Percentiles rank a stretch among this genome's conserved stretches.
phyloP scores from a whole-genome alignment of 2,888 invertebrate species.

The Homarus gammarus region DNA sequence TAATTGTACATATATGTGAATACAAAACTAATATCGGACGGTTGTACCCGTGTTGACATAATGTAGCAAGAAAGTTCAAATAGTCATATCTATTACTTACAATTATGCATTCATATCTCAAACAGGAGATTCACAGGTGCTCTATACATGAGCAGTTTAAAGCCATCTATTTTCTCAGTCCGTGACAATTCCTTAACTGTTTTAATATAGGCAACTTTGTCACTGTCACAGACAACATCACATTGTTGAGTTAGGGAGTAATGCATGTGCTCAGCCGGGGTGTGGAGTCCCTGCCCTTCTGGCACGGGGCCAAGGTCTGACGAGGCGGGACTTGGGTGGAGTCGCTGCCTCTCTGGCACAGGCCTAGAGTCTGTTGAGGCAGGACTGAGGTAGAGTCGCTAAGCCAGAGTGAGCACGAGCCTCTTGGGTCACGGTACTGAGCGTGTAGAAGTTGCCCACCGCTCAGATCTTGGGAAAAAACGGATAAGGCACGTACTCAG shows the following conservation, averaged over 20 bases:
- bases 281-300: constrained; percentile 23
- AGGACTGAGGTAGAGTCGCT: constrained; percentile 69
- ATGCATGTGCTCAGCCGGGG: constrained; percentile 58
- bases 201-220: constrained; percentile 44
- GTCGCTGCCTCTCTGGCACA: constrained; percentile 12
- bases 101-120: constrained; percentile 39
- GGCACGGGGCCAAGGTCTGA: constrained; percentile 33
- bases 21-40: constrained; percentile 74
- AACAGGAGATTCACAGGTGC: constrained; percentile 67
- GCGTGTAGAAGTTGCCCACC: constrained; percentile 27
- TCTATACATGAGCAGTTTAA: constrained; percentile 66
- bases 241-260: constrained; percentile 45
- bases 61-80: constrained; percentile 59
- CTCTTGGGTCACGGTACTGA: constrained; percentile 50
- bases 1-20: constrained; percentile 67
- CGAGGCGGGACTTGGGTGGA: constrained; percentile 52
- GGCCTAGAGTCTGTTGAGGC: constrained; percentile 37
- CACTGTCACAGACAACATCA: constrained; percentile 46
- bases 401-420: constrained; percentile 58
- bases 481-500: constrained; percentile 75
- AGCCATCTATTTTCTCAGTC: constrained; percentile 60
- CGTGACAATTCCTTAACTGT: constrained; percentile 21
- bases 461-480: constrained; percentile 75
- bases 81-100: constrained; percentile 52
- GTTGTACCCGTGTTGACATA: constrained; percentile 69